phyloP scores from a whole-genome alignment of 2,797 vertebrate species.

The Labroides dimidiatus region DNA sequence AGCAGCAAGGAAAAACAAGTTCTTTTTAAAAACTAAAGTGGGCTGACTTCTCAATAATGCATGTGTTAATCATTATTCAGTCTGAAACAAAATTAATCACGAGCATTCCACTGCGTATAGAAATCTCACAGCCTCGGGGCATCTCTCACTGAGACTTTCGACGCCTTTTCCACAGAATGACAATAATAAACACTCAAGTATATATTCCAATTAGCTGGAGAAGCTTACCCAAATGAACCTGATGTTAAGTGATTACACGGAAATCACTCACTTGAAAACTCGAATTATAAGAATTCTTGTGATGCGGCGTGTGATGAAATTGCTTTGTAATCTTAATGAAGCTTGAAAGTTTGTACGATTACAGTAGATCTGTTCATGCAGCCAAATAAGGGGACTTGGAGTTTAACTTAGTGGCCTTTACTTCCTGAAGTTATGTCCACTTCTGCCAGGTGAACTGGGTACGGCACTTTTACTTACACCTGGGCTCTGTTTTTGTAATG shows the following conservation, averaged over 20 bases:
- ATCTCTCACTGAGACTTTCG: constrained; percentile 28
- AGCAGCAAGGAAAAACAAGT: constrained; percentile 37
- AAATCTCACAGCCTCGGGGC: constrained; percentile 32
- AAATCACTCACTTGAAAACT: constrained; percentile 4
- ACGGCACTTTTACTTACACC: no score
- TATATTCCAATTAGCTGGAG: constrained; percentile 19
- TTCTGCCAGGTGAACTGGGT: no score
- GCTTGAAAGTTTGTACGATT: no score
- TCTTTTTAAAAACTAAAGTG: constrained; percentile 31
- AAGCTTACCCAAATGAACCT: constrained; percentile 13
- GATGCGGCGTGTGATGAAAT: no score
- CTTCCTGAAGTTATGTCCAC: no score
- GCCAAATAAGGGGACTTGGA: no score
- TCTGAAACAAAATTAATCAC: constrained; percentile 45
- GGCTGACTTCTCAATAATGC: constrained; percentile 48
- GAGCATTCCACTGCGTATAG: constrained; percentile 22
- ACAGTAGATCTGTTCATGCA: no score
- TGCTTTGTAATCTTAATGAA: no score
- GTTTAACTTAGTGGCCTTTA: no score
- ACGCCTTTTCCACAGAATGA: constrained; percentile 23
- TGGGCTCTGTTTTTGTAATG: no score
- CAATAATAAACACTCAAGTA: constrained; percentile 27
- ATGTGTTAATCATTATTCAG: constrained; percentile 60
- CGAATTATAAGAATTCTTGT: not conserved
- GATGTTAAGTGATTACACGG: not conserved